phyloP scores from a whole-genome alignment of 1,140 invertebrate genomes.

The Drosophila sproati region DNA sequence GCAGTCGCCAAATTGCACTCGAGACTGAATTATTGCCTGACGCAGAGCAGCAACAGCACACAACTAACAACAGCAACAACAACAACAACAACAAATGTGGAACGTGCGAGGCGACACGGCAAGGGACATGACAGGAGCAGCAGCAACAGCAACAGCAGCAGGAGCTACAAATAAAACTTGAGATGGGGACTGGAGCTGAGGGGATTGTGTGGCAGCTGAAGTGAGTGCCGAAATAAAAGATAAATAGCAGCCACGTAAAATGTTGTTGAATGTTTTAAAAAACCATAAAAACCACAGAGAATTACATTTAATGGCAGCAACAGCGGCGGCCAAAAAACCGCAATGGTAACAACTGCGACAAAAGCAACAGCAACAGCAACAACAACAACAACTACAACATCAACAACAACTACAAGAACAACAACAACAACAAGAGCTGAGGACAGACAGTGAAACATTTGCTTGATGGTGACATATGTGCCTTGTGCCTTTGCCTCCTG shows the following conservation, averaged over 20 bases:
- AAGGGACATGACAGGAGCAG: constrained; percentile 49
- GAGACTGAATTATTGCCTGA: constrained; percentile 78
- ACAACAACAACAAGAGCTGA: constrained; percentile 16
- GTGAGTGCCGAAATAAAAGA: constrained; percentile 69
- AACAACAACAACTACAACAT: constrained; percentile 11
- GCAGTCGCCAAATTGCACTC: constrained; percentile 73
- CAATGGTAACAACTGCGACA: constrained; percentile 65
- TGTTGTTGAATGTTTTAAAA: constrained; percentile 83
- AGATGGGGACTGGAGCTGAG: not conserved
- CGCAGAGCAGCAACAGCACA: constrained; percentile 52
- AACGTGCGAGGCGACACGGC: constrained; percentile 48
- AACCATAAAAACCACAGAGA: constrained; percentile 83
- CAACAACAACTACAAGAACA: constrained; percentile 13
- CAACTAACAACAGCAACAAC: constrained; percentile 29
- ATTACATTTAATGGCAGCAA: constrained; percentile 80
- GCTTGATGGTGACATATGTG: constrained; percentile 40
- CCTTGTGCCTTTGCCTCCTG: constrained; percentile 20
- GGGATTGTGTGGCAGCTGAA: constrained; percentile 20
- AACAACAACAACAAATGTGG: constrained; percentile 27
- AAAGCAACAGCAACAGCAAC: constrained; percentile 24
- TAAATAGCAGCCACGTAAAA: constrained; percentile 83
- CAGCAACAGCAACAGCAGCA: constrained; percentile 32
- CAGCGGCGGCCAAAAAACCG: constrained; percentile 56
- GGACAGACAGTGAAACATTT: constrained; percentile 19
- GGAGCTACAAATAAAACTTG: not conserved